phyloP scores from a whole-genome alignment of 2,888 invertebrate species.

The Craniophora ligustri region DNA sequence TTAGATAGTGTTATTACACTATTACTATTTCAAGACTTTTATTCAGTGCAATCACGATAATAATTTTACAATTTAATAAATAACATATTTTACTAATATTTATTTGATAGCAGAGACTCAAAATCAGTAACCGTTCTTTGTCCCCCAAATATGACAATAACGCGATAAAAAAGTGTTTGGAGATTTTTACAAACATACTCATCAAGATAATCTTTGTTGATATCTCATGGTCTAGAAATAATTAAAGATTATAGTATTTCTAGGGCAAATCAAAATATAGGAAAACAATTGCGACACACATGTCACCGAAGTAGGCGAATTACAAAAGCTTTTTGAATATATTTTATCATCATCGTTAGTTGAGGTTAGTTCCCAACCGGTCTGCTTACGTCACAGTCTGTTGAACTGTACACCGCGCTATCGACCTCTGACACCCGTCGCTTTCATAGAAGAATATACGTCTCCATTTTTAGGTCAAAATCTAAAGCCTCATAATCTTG shows the following conservation, averaged over 20 bases:
- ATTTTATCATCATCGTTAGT: conserved; percentile 56
- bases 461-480: conserved; percentile 69
- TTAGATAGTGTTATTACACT: conserved; percentile 14
- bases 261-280: neutral
- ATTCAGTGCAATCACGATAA: conserved; percentile 13
- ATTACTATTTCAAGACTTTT: conserved; percentile 15
- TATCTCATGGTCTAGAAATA: no score
- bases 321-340: conserved; percentile 62
- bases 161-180: no score
- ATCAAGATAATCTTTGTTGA: no score
- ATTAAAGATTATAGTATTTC: neutral
- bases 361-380: conserved; percentile 64
- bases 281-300: conserved; percentile 3
- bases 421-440: conserved; percentile 76
- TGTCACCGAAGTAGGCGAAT: conserved; percentile 37
- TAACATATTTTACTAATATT: no score
- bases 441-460: conserved; percentile 66
- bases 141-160: no score
- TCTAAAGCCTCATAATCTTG: conserved; percentile 26
- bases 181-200: no score
- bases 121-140: no score
- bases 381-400: conserved; percentile 75
- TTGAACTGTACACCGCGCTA: conserved; percentile 68
- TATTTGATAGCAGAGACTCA: no score
- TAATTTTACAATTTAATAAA: no score